Percentiles rank a stretch among this genome's conserved stretches.
These are phyloP conservation scores for Aleiodes alternator DNA, from an alignment of 2,888 invertebrate species.

Conservation along the genomic window DNA sequence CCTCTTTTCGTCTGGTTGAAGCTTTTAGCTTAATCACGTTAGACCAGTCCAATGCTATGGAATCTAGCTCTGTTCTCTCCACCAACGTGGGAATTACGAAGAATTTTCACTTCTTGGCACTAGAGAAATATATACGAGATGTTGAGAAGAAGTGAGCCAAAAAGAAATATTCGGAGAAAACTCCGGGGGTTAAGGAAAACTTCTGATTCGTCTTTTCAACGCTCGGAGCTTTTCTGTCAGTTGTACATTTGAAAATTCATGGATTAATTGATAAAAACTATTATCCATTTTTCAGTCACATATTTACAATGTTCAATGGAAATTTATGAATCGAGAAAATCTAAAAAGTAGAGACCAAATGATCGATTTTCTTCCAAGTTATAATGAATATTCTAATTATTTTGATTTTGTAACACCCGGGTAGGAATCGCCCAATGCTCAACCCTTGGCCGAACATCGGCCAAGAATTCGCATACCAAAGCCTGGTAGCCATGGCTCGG, in stretches of 20 bases:
- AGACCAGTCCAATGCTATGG: constrained; percentile 54
- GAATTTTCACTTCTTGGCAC: constrained; percentile 54
- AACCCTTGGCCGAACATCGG: too few species aligned
- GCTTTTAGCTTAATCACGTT: constrained; percentile 64
- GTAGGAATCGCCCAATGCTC: too few species aligned
- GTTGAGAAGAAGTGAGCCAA: constrained; percentile 32
- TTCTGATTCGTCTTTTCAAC: constrained; percentile 32
- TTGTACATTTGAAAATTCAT: not conserved
- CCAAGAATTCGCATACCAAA: too few species aligned
- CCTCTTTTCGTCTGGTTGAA: constrained; percentile 54
- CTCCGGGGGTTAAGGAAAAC: constrained; percentile 9
- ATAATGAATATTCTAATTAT: too few species aligned
- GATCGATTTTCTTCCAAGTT: not conserved
- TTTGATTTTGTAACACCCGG: too few species aligned
- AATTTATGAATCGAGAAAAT: not conserved
- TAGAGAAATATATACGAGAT: constrained; percentile 50
- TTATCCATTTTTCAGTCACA: not conserved
- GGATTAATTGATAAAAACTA: not conserved
- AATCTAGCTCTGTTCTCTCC: constrained; percentile 43
- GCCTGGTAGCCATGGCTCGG: too few species aligned
- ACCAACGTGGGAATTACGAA: constrained; percentile 57
- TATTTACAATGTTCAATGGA: not conserved
- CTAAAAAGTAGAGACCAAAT: not conserved
- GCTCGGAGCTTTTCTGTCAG: constrained; percentile 7
- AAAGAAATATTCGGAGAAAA: constrained; percentile 24